Evolutionary conservation across 2,797 vertebrate species (phyloP), one percentile per base, ranked within the genome.

Genomic region (Sebastes kiyomatsui): DNA sequence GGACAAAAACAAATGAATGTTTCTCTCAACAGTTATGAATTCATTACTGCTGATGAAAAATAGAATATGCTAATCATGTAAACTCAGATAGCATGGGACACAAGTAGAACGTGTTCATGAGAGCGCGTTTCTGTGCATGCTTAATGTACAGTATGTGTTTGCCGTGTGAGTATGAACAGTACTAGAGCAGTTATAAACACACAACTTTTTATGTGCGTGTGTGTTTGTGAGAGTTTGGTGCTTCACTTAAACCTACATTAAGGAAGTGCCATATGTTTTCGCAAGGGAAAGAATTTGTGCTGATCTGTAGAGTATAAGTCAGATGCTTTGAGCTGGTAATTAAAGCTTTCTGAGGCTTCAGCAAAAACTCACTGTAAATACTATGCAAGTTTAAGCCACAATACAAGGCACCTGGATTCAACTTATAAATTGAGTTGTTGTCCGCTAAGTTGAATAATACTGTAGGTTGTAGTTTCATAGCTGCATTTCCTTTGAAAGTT

Each of bases 271-370:
- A 82, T 86, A 87, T 88, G 86, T 87, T 84, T 84, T 81, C 84
- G 9, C 80, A 2, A 28, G 82, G 84, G 84, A 77, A 28, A 58
- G 2, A 61, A 55, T 65, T 86, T 87, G 65, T 88, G 92, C 92
- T 92, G 89, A 92, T 91, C 71, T 83, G 69, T 67, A 1, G 33
- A 77, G 72, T 72, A 42, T 42, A 80, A 85, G 77, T 90, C 79
- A 77, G 77, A 88, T 55, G 69, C 55, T 82, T 73, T 88, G 79
- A 88, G 81, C 52, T 82, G 73, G 68, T 87, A 91, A 90, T 92
- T 88, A 92, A 87, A 85, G 81, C 64, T 89, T 89, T 81, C 33
- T 84, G 74, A 81, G 52, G 73, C 61, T 81, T 92, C 87, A 91
- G 90, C 87, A 91, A 67, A 89, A 91, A 69, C 62, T 54, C 27